phyloP scores from a whole-genome alignment of 2,888 invertebrate genomes.

The Eupeodes luniger region DNA sequence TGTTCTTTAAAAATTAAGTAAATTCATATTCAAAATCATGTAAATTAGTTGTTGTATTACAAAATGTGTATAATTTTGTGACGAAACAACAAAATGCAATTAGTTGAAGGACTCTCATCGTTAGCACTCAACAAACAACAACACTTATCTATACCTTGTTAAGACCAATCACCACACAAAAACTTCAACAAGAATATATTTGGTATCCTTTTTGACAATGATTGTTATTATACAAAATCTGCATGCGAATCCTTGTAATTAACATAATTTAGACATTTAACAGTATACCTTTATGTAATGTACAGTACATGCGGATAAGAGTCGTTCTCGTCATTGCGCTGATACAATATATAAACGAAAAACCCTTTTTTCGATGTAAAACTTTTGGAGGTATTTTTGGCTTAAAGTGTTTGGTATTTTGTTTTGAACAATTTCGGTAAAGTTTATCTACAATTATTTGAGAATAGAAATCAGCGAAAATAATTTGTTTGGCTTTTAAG shows the following conservation, averaged over 20 bases:
- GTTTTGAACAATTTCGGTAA: constrained; percentile 16
- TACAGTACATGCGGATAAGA: neutral
- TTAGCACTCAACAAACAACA: constrained; percentile 31
- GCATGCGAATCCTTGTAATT: constrained; percentile 72
- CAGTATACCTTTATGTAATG: constrained; percentile 8
- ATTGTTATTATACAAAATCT: constrained; percentile 49
- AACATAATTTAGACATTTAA: constrained; percentile 72
- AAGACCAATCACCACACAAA: constrained; percentile 48
- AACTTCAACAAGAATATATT: constrained; percentile 58
- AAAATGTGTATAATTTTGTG: constrained; percentile 15
- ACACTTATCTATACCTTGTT: constrained; percentile 50
- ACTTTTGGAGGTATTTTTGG: constrained; percentile 37
- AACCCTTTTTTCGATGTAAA: constrained; percentile 29
- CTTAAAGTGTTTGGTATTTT: constrained; percentile 43
- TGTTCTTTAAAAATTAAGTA: too few relatives aligned
- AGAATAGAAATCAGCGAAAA: too few relatives aligned
- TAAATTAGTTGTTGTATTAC: neutral
- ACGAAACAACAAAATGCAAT: constrained; percentile 28
- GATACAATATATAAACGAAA: neutral
- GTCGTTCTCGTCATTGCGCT: neutral
- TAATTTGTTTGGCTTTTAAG: too few relatives aligned
- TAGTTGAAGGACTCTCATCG: constrained; percentile 55
- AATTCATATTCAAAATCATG: neutral
- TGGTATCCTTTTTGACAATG: constrained; percentile 38
- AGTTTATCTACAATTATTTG: too few relatives aligned